These are phyloP conservation scores for Pelmatolapia mariae DNA, from an alignment of 2,113 vertebrate species.

Conservation along the genomic window DNA sequence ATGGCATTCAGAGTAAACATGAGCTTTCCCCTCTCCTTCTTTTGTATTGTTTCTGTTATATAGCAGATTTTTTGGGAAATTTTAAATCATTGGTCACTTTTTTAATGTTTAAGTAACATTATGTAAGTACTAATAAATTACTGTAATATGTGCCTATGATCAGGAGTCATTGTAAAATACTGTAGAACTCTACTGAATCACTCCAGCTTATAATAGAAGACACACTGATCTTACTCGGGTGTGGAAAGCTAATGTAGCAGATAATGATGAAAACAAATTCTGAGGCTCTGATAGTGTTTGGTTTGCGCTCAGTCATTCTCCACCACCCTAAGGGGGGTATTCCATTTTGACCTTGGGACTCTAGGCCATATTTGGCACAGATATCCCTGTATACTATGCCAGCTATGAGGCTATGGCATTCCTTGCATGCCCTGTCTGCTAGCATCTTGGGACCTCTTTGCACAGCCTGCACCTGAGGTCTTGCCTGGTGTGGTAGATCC, in stretches of 20 bases:
- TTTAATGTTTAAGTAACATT: neutral
- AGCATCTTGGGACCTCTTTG: neutral
- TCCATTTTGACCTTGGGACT: neutral
- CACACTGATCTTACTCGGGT: neutral
- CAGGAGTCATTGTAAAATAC: slow-evolving; percentile 9
- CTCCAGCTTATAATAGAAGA: neutral
- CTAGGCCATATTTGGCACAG: neutral
- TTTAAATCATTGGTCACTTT: neutral
- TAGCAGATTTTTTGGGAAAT: neutral
- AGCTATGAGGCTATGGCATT: neutral
- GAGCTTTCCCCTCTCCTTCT: neutral
- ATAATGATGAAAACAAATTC: neutral
- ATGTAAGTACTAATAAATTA: neutral
- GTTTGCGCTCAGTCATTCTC: neutral
- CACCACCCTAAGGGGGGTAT: neutral
- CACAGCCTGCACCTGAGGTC: neutral
- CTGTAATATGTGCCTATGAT: neutral
- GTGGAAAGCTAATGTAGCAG: neutral
- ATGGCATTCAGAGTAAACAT: neutral
- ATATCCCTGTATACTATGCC: neutral
- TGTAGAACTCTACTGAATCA: neutral
- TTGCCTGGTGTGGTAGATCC: neutral
- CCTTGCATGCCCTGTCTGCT: neutral
- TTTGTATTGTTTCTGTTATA: neutral
- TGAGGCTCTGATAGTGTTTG: neutral